These are phyloP conservation scores for Carposina sasakii DNA, from an alignment of 1,140 invertebrate species.

Conservation along the genomic window DNA sequence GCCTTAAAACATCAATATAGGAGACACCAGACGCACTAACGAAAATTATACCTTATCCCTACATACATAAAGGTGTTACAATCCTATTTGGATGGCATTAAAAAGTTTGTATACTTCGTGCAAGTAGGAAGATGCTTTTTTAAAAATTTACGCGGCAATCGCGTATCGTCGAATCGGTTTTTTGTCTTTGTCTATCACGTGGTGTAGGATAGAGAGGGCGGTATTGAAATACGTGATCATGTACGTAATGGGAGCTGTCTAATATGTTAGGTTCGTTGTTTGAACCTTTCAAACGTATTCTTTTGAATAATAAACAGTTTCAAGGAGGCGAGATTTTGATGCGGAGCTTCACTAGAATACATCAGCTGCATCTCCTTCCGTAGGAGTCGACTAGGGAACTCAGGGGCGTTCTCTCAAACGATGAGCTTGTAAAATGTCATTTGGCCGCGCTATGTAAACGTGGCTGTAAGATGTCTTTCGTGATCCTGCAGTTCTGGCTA, in stretches of 20 bases:
- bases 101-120: too few relatives aligned
- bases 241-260: slow-evolving; percentile 39
- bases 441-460: too few relatives aligned
- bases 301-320: slow-evolving; percentile 22
- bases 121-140: too few relatives aligned
- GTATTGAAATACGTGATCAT: slow-evolving; percentile 23
- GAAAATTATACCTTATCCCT: slow-evolving; percentile 16
- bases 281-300: slow-evolving; percentile 23
- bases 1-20: slow-evolving; percentile 63
- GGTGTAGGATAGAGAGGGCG: slow-evolving; percentile 17
- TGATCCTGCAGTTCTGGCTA: too few relatives aligned
- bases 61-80: slow-evolving; percentile 7
- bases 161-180: slow-evolving; percentile 60
- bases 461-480: too few relatives aligned
- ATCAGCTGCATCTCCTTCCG: slow-evolving; percentile 22
- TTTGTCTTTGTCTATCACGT: slow-evolving; percentile 29
- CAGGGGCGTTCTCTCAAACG: too few relatives aligned
- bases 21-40: too few relatives aligned
- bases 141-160: slow-evolving; percentile 70
- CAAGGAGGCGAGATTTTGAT: too few relatives aligned
- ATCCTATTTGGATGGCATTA: too few relatives aligned
- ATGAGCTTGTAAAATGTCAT: too few relatives aligned
- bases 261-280: slow-evolving; percentile 30
- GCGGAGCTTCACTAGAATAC: slow-evolving; percentile 20
- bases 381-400: too few relatives aligned